phyloP scores from a whole-genome alignment of 2,113 vertebrate genomes.

The Periophthalmus modestus region DNA sequence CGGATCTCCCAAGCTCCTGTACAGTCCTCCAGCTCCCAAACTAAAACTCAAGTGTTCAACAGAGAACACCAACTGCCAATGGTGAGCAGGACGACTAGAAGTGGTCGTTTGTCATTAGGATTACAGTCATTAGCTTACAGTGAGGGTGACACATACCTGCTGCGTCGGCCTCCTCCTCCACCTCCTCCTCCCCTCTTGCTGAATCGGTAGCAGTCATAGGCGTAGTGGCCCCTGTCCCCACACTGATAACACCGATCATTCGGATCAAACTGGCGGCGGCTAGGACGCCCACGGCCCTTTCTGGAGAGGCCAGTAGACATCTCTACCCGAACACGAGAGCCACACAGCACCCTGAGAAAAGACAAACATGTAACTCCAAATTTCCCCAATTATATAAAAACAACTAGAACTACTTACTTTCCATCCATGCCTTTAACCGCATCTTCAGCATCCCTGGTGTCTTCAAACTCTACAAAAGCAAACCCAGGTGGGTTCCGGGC shows the following conservation, averaged over 20 bases:
- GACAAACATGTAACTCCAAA: neutral
- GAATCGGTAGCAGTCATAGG: constrained; percentile 84
- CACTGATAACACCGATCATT: constrained; percentile 83
- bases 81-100: too few relatives aligned
- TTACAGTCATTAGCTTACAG: too few relatives aligned
- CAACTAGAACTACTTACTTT: constrained; percentile 71
- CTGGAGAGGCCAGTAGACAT: constrained; percentile 80
- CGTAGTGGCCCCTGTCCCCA: constrained; percentile 81
- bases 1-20: too few relatives aligned
- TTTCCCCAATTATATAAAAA: neutral
- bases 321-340: constrained; percentile 80
- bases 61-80: too few relatives aligned
- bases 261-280: constrained; percentile 82
- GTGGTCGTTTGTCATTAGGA: too few relatives aligned
- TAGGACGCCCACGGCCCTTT: constrained; percentile 80
- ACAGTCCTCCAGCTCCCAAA: too few relatives aligned
- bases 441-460: constrained; percentile 81
- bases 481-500: constrained; percentile 83
- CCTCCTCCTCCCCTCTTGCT: constrained; percentile 70
- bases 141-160: constrained; percentile 64
- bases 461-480: constrained; percentile 83
- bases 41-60: neutral
- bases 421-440: constrained; percentile 84
- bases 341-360: constrained; percentile 75
- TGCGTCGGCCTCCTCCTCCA: constrained; percentile 51